A percentile compares a stretch with the other conserved stretches of the same genome.
These are phyloP conservation scores for Oryzias dopingdopingensis DNA, from an alignment of 2,797 vertebrate genomes.

Conservation along the genomic window DNA sequence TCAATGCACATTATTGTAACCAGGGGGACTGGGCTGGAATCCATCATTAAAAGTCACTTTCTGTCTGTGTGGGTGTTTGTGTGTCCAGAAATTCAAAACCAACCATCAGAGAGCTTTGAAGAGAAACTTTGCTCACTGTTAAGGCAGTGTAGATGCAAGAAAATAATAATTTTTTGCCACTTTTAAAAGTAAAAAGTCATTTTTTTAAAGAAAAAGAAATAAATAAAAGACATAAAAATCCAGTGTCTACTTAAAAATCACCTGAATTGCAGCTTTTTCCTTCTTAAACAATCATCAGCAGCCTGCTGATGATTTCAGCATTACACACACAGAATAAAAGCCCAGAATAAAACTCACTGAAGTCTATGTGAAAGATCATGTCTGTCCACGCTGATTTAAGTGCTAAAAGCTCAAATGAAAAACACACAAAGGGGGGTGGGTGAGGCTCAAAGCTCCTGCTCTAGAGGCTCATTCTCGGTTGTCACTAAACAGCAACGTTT, in stretches of 20 bases:
- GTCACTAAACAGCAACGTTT: conserved; percentile 47
- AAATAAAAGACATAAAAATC: conserved; percentile 70
- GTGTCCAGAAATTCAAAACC: conserved; percentile 71
- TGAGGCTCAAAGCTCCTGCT: conserved; percentile 45
- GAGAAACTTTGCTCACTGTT: conserved; percentile 61
- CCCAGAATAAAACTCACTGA: conserved; percentile 32
- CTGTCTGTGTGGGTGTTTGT: conserved; percentile 51
- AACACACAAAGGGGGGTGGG: conserved; percentile 28
- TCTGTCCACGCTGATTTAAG: conserved; percentile 67
- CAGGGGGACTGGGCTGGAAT: conserved; percentile 42
- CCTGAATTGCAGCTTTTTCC: conserved; percentile 43
- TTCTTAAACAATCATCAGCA: conserved; percentile 61
- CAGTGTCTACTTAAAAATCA: conserved; percentile 69
- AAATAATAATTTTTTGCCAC: too few species aligned
- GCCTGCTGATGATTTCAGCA: conserved; percentile 65
- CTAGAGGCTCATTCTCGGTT: conserved; percentile 74
- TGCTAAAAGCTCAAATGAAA: conserved; percentile 68
- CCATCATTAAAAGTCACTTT: conserved; percentile 52
- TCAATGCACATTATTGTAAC: conserved; percentile 74
- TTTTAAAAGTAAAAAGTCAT: too few species aligned
- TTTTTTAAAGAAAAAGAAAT: conserved; percentile 34
- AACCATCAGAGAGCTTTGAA: conserved; percentile 61
- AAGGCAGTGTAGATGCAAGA: conserved; percentile 62
- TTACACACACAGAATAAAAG: conserved; percentile 26
- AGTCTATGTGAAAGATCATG: conserved; percentile 48